Conservation (phyloP, 2,797 vertebrate species). For the Sebastes steindachneri region DNA sequence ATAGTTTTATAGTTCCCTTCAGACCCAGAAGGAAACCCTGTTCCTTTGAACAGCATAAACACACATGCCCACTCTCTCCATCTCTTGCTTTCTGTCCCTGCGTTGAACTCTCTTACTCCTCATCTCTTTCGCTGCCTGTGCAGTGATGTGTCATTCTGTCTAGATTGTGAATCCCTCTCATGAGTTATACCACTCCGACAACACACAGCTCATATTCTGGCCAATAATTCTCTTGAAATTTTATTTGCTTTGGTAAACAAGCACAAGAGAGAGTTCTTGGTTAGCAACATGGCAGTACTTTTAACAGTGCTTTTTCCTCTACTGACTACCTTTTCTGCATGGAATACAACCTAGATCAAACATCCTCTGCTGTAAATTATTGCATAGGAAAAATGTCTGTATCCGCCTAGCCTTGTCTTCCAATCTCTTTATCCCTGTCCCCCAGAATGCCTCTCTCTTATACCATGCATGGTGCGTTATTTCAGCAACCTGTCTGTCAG, state of each 20-base stretch:
- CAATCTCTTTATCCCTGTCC: not conserved
- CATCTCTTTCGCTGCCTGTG: not conserved
- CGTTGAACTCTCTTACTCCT: constrained; percentile 1
- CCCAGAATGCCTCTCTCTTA: not conserved
- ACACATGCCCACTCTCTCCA: not conserved
- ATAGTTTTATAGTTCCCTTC: not conserved
- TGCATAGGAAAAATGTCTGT: not conserved
- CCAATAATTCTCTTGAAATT: not conserved
- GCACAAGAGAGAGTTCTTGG: not conserved
- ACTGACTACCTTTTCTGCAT: not conserved
- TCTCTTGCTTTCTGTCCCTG: not conserved
- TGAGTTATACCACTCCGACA: not conserved
- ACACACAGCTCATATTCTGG: not conserved
- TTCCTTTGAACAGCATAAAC: not conserved
- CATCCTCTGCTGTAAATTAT: not conserved
- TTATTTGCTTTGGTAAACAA: not conserved
- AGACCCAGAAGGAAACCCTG: not conserved
- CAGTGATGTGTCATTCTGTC: constrained; percentile 2
- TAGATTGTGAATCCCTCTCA: not conserved
- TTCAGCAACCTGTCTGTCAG: not conserved
- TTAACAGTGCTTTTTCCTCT: not conserved
- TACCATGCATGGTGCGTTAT: not conserved
- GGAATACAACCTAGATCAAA: not conserved
- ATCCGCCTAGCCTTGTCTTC: not conserved
- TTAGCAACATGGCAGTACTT: not conserved